Evolutionary conservation across 2,113 vertebrate genomes (phyloP), one percentile per base, ranked within the genome.

Genomic region (Lagopus muta): DNA sequence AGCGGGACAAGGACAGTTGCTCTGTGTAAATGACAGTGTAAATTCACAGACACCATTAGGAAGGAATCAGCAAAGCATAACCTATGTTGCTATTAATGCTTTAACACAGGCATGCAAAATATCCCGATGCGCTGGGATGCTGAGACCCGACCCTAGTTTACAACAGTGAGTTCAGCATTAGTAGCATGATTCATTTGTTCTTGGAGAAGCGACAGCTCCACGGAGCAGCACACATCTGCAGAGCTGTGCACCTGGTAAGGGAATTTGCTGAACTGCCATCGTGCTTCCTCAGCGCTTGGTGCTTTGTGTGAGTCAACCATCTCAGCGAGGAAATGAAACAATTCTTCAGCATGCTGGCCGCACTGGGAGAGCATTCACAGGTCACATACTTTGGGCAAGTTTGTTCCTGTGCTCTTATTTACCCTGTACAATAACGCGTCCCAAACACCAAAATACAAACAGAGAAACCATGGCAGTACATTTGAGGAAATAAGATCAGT

Each of bases 331-430:
- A 96, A 95, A 93, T 65, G 1, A 84, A 94, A 17, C 40, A 88
- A 81, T 75, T 86, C 70, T 86, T 38, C 48, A 82, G 40, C 0
- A 3, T 34, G 79, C 18, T 5, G 9, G 86, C 70, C 8, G 16
- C 8, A 60, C 8, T 8, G 76, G 45, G 64, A 52, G 83, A 36
- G 10, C 43, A 52, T 54, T 91, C 89, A 55, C 79, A 4, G 2
- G 36, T 25, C 38, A 62, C 79, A 82, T 78, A 72, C 36, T 91
- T 84, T 4, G 19, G 42, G 67, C 86, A 79, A 93, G 88, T 91
- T 86, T 65, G 76, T 40, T 95, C 92, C 76, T 93, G 82, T 55
- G 36, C 69, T 88, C 6, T 58, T 90, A 83, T 88, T 84, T 92
- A 75, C 71, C n/a, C 32, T 69, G 60, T 52, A 65, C 81, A 20